Conservation (phyloP, 1,140 invertebrate genomes). For the Drosophila sucinea region DNA sequence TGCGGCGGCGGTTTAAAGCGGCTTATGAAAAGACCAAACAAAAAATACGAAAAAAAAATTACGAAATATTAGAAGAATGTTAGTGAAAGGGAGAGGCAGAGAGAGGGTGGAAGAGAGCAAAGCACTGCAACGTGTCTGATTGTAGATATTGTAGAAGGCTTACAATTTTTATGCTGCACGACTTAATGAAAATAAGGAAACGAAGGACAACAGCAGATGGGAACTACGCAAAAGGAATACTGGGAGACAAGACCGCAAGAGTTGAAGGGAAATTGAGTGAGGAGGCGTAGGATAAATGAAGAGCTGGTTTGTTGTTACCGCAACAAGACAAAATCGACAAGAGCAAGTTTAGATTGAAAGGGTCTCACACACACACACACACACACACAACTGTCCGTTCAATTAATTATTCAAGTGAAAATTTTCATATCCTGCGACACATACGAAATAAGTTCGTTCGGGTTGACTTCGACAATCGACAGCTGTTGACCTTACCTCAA, state of each 20-base stretch:
- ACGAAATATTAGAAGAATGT: slow-evolving; percentile 1
- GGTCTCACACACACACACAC: not conserved
- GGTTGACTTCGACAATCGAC: slow-evolving; percentile 52
- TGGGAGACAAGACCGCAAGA: slow-evolving; percentile 31
- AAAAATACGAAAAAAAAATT: slow-evolving; percentile 31
- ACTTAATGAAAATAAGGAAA: slow-evolving; percentile 64
- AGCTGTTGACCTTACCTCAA: slow-evolving; percentile 79
- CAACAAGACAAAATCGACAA: slow-evolving; percentile 64
- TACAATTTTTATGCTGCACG: slow-evolving; percentile 17
- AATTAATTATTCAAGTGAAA: slow-evolving; percentile 83
- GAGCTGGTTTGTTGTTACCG: slow-evolving; percentile 41
- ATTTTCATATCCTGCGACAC: slow-evolving; percentile 76
- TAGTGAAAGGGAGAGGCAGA: not conserved
- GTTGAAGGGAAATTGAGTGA: slow-evolving; percentile 9
- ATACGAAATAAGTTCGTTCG: slow-evolving; percentile 72
- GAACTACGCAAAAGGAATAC: slow-evolving; percentile 39
- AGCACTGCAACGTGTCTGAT: slow-evolving; percentile 37
- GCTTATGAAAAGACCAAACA: slow-evolving; percentile 55
- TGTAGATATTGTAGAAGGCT: slow-evolving; percentile 15
- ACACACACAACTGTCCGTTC: slow-evolving; percentile 48
- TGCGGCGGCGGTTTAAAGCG: slow-evolving; percentile 76
- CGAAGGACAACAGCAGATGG: slow-evolving; percentile 20
- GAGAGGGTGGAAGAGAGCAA: not conserved
- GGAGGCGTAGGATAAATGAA: slow-evolving; percentile 14
- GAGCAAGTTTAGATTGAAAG: slow-evolving; percentile 27